Base-by-base conservation (phyloP, 2,113 vertebrate genomes). In the Elaphurus davidianus region DNA sequence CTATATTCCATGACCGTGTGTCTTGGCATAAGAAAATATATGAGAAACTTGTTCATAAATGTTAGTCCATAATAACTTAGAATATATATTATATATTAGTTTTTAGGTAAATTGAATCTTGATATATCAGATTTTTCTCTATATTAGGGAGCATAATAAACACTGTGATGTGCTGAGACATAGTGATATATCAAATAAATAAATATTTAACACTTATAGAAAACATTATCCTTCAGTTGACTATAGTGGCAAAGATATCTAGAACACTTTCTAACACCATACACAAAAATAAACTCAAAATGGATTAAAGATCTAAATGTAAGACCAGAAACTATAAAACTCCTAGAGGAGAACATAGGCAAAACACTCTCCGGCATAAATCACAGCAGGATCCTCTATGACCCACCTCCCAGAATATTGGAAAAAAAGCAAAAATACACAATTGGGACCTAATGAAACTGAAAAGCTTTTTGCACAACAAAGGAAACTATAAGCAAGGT, bases 51-150 rank as follows among this genome's bases (percentile, higher is more conserved):
- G 55, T 97, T 98, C 19, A 92, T n/a, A 84, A 60, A 97, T 2
- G 0, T 92, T 96, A 92, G 52, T 76, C 92, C 0, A 1, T 93
- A 96, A 97, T 84, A 98, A 96, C 94, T 94, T 74, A 97, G 17
- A 64, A 67, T n/a, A n/a, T 67, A 19, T 67, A 59, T n/a, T 40
- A 62, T 40, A 1, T 59, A 8, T 23, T 76, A 12, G 30, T 60
- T 98, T 97, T 98, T 90, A 93, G 43, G 19, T 59, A 8, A 98
- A 33, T 40, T 90, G 16, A 60, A 86, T 57, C 36, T 30, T 55
- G 19, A 82, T 43, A 89, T 23, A 62, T 25, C 76, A n/a, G 45
- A 33, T 43, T 78, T 78, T 47, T 81, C 47, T 23, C 5, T 81
- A 50, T 79, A 17, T 79, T 30, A 64, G 30, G 47, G 47, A 50